phyloP scores from a whole-genome alignment of 2,113 vertebrate species.

The Misgurnus mizolepis region DNA sequence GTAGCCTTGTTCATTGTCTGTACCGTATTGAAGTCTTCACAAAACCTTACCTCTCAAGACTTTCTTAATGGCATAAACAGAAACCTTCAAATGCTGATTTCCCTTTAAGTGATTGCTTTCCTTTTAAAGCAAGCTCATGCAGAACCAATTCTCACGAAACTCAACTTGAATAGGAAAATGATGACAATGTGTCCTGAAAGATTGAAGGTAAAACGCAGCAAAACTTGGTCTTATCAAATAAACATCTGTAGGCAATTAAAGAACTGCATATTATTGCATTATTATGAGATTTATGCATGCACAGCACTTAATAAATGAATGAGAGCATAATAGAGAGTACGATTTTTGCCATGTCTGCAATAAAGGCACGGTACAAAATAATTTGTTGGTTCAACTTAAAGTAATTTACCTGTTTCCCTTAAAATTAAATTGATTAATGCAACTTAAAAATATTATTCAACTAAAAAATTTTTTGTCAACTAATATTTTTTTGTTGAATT shows the following conservation, averaged over 20 bases:
- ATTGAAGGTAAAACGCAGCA: not conserved
- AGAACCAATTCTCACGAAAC: not conserved
- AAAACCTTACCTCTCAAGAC: not conserved
- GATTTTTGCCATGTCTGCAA: constrained; percentile 30
- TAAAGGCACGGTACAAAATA: constrained; percentile 53
- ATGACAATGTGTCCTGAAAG: not conserved
- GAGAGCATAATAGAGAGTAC: not conserved
- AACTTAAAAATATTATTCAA: too few relatives aligned
- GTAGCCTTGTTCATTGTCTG: not conserved
- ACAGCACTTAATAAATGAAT: constrained; percentile 6
- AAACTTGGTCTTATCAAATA: constrained; percentile 23
- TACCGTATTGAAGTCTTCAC: not conserved
- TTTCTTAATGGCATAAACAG: not conserved
- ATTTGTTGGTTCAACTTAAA: not conserved
- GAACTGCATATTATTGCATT: not conserved
- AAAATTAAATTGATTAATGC: too few relatives aligned
- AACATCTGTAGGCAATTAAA: constrained; percentile 34
- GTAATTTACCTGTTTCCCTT: too few relatives aligned
- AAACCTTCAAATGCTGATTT: not conserved
- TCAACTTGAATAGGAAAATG: not conserved
- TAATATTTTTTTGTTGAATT: too few relatives aligned
- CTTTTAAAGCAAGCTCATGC: not conserved
- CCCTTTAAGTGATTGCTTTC: not conserved
- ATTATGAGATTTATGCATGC: constrained; percentile 1
- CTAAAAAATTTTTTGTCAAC: too few relatives aligned